Conservation (phyloP, 2,113 vertebrate species). For the Festucalex cinctus region DNA sequence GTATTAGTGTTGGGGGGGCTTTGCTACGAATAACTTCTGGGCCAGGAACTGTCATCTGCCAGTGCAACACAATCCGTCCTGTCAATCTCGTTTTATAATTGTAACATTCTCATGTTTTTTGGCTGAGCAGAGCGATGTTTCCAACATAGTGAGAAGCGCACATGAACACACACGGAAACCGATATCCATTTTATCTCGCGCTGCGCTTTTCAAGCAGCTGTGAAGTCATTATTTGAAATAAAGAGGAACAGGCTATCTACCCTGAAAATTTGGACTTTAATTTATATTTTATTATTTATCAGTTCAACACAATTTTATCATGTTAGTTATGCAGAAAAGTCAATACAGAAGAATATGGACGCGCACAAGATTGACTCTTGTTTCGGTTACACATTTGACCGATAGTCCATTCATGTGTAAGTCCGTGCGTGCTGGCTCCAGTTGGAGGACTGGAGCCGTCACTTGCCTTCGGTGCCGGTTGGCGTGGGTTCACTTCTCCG, state of each 20-base stretch:
- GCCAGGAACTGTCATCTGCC: slow-evolving; percentile 64
- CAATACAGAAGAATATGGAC: too few species aligned
- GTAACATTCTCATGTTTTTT: slow-evolving; percentile 74
- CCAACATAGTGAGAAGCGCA: slow-evolving; percentile 45
- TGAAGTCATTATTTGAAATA: neutral
- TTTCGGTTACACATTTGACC: too few species aligned
- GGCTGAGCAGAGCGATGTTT: slow-evolving; percentile 57
- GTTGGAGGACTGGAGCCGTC: too few species aligned
- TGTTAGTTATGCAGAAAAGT: too few species aligned
- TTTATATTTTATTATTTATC: neutral
- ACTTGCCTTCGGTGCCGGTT: too few species aligned
- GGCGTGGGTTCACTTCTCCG: too few species aligned
- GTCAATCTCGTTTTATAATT: slow-evolving; percentile 75
- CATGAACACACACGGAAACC: neutral
- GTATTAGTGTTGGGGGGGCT: neutral
- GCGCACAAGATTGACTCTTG: too few species aligned
- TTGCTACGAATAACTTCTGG: slow-evolving; percentile 65
- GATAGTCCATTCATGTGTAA: too few species aligned
- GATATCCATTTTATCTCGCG: neutral
- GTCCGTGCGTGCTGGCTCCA: too few species aligned
- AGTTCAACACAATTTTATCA: neutral
- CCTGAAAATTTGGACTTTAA: neutral
- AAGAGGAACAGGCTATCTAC: neutral
- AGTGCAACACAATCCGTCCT: slow-evolving; percentile 68
- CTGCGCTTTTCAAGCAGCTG: neutral